Conservation (phyloP, 2,888 invertebrate genomes). For the Osmoderma eremita region DNA sequence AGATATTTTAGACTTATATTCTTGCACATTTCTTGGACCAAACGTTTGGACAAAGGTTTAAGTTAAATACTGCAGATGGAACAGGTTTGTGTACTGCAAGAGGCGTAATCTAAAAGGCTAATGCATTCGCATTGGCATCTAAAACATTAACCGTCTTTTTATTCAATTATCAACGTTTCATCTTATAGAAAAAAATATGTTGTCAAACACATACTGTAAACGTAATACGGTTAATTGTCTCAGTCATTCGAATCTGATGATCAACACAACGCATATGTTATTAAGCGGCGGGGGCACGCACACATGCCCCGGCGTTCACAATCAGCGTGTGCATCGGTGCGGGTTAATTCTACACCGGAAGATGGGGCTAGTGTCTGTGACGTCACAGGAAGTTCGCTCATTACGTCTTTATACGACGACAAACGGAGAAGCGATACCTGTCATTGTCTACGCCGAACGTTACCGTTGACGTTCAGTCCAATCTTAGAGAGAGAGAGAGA, state of each 20-base stretch:
- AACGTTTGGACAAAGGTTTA: too few species aligned
- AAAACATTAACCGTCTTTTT: too few species aligned
- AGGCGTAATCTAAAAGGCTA: too few species aligned
- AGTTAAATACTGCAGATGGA: too few species aligned
- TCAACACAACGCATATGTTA: neutral
- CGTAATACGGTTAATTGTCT: neutral
- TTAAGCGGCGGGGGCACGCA: neutral
- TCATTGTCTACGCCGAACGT: slow-evolving; percentile 38
- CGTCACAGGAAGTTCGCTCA: slow-evolving; percentile 53
- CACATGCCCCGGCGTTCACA: slow-evolving; percentile 39
- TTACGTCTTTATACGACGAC: slow-evolving; percentile 44
- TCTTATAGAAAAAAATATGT: too few species aligned
- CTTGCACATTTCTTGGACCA: too few species aligned
- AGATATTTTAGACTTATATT: too few species aligned
- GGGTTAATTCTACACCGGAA: slow-evolving; percentile 58
- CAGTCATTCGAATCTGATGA: neutral
- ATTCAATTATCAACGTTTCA: too few species aligned
- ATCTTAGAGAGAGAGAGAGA: neutral
- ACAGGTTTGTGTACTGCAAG: too few species aligned
- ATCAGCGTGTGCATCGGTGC: slow-evolving; percentile 55
- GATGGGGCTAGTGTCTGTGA: slow-evolving; percentile 51
- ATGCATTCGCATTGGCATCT: too few species aligned
- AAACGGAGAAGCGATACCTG: slow-evolving; percentile 42
- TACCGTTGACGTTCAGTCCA: slow-evolving; percentile 12
- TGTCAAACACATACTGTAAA: too few species aligned